phyloP scores from a whole-genome alignment of 2,888 invertebrate genomes.

The Heterodera filipjevi region DNA sequence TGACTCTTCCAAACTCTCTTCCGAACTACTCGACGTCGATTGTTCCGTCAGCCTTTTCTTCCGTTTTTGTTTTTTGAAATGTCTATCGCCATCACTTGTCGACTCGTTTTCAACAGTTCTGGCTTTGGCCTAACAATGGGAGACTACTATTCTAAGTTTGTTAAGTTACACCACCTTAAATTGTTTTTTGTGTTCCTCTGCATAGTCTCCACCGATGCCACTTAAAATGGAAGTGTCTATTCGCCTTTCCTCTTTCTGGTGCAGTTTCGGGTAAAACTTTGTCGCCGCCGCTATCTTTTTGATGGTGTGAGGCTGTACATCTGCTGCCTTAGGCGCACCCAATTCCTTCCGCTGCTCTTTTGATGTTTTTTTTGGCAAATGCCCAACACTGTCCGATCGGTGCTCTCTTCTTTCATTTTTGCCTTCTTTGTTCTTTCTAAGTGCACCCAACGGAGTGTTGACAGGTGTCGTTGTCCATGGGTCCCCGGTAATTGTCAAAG shows the following conservation, averaged over 20 bases:
- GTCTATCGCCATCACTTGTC: background rate
- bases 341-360: background rate
- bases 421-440: background rate
- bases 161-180: background rate
- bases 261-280: background rate
- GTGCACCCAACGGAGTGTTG: background rate
- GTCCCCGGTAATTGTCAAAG: background rate
- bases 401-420: background rate
- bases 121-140: background rate
- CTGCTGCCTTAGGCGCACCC: background rate
- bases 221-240: background rate
- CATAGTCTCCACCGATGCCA: background rate
- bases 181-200: background rate
- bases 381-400: slow-evolving; percentile 6
- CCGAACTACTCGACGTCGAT: background rate
- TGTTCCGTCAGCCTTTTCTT: slow-evolving; percentile 8
- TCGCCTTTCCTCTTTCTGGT: background rate
- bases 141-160: too few species aligned
- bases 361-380: background rate
- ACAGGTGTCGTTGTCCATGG: background rate
- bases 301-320: background rate
- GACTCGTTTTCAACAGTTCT: slow-evolving; percentile 8
- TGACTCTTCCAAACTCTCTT: slow-evolving; percentile 12
- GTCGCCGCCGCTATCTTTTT: background rate
- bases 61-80: slow-evolving; percentile 11